These are phyloP conservation scores for Drosophila suzukii DNA, from an alignment of 1,140 invertebrate species.

Conservation along the genomic window DNA sequence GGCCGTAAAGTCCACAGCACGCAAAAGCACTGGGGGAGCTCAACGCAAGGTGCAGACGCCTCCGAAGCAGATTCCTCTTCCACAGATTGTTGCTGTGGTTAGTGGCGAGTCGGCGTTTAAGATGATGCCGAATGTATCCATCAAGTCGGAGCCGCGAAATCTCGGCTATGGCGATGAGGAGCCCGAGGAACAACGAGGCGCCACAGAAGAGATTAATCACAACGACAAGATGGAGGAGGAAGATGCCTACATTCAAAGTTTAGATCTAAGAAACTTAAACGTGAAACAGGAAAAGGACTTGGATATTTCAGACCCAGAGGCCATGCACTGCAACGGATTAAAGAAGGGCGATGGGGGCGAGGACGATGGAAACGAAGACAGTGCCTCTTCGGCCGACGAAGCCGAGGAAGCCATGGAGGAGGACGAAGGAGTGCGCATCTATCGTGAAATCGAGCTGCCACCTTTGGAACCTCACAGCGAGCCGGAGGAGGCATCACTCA, in stretches of 20 bases:
- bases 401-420: constrained; percentile 66
- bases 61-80: constrained; percentile 21
- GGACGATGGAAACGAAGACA: constrained; percentile 60
- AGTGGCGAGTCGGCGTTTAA: constrained; percentile 47
- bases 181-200: not conserved
- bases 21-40: constrained; percentile 58
- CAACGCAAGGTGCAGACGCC: not conserved
- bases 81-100: constrained; percentile 64
- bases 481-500: not conserved
- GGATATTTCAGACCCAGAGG: constrained; percentile 44
- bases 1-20: constrained; percentile 48
- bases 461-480: constrained; percentile 27
- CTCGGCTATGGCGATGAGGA: constrained; percentile 63
- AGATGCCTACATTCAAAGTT: constrained; percentile 54
- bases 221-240: constrained; percentile 62
- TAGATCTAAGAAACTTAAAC: constrained; percentile 64
- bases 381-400: constrained; percentile 61
- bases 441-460: constrained; percentile 69
- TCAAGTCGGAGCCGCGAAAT: constrained; percentile 70
- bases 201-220: constrained; percentile 52
- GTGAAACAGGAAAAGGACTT: constrained; percentile 77
- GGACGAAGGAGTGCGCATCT: constrained; percentile 62
- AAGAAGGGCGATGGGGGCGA: constrained; percentile 25
- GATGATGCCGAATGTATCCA: constrained; percentile 31
- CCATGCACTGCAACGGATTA: constrained; percentile 44